Base-by-base conservation (phyloP, 2,113 vertebrate genomes). In the Hoplias malabaricus region DNA sequence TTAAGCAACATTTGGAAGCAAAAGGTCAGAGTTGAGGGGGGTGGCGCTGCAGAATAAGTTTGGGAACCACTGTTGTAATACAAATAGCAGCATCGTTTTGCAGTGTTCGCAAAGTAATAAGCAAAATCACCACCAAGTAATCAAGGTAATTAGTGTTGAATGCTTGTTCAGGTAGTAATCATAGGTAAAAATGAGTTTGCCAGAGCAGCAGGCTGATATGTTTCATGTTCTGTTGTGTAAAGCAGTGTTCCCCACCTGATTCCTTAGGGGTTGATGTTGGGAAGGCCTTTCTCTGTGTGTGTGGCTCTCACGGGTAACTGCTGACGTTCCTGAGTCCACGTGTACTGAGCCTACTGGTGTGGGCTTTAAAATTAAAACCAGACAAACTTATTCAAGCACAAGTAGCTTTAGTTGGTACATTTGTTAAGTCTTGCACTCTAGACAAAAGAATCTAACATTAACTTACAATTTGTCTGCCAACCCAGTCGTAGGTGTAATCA, bases 401-500 rank as follows among this genome's bases (percentile, higher is more conserved):
- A 19, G 25, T 8, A 68, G 14, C 54, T 36, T 21, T 48, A 63
- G 9, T 2, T 31, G 23, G 21, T 14, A 7, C 4, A 48, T 40
- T 1, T 46, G 12, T 4, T 12, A 66, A 3, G 1, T 9, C 16
- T 29, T 29, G 10, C 23, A 73, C 8, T 19, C 4, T 14, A 14
- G 29, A 4, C 14, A 31, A 43, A n/a, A n/a, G n/a, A 31, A 81
- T 1, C 1, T 66, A 2, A 68, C 13, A 2, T 13, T 6, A 16
- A 96, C 98, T 98, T 90, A 99, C 98, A 79, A 99, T 98, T 89
- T 95, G 96, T 84, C 96, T 95, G 91, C 98, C 97, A 0, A 98
- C 95, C 98, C 98, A 99, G 90, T 99, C 98, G 8, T 99, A 99
- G 38, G 94, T 95, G 12, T 97, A 98, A 91, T 99, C 98, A 66